A percentile compares a stretch with the other conserved stretches of the same genome.
Evolutionary conservation across 2,113 vertebrate genomes (phyloP).

Genomic region (Peromyscus polionotus): DNA sequence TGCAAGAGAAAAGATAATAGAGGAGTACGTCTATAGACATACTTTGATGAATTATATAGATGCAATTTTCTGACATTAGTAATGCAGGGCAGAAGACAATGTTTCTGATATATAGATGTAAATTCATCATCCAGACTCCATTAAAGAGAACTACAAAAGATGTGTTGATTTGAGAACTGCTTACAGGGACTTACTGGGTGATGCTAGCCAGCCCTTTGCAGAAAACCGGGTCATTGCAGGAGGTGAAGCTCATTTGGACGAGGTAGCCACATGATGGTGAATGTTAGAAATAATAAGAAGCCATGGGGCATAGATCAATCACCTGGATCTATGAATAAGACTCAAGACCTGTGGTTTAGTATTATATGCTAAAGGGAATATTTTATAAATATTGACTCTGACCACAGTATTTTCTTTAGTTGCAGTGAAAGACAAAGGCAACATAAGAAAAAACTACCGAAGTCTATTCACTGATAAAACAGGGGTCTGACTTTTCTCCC

Average conservation of each 20-base stretch:
- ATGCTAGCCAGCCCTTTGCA: constrained; percentile 68
- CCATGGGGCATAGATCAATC: constrained; percentile 37
- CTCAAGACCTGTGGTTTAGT: background rate
- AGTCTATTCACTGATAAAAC: background rate
- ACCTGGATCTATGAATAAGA: background rate
- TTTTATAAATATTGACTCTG: background rate
- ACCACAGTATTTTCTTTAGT: background rate
- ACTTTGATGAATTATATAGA: constrained; percentile 91
- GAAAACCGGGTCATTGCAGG: constrained; percentile 73
- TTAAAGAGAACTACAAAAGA: constrained; percentile 88
- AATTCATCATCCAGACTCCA: constrained; percentile 89
- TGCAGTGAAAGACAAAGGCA: background rate
- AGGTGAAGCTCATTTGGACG: constrained; percentile 81
- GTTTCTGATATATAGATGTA: constrained; percentile 90
- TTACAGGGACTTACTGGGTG: constrained; percentile 81
- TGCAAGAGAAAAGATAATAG: constrained; percentile 88
- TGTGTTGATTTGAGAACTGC: constrained; percentile 83
- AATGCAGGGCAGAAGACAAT: constrained; percentile 89
- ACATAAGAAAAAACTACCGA: background rate
- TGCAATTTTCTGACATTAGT: constrained; percentile 90
- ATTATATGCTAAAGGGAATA: background rate
- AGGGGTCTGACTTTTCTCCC: background rate
- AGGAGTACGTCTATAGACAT: constrained; percentile 87
- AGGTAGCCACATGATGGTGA: constrained; percentile 75
- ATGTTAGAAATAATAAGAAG: constrained; percentile 77